Percentiles rank a stretch among this genome's conserved stretches.
Conservation (phyloP, 2,113 vertebrate genomes). For the Leucopsar rothschildi region DNA sequence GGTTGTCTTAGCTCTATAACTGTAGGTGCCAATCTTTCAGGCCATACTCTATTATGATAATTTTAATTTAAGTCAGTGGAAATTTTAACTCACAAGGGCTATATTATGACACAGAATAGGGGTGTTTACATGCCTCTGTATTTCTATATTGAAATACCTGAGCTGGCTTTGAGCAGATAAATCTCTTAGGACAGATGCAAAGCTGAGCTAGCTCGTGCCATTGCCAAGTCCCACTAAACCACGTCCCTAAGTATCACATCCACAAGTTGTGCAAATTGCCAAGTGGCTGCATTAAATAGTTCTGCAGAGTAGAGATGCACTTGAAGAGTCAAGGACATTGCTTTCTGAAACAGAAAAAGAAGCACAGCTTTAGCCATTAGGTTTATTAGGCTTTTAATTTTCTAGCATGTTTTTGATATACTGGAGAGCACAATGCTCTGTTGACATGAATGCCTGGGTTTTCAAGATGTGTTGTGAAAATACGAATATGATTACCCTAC, state of each 20-base stretch:
- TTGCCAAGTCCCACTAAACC: neutral
- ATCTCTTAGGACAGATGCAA: neutral
- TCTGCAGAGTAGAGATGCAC: neutral
- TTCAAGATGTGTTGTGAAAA: neutral
- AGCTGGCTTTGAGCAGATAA: neutral
- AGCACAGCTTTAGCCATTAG: neutral
- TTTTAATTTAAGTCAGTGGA: neutral
- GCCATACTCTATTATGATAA: neutral
- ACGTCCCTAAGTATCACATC: neutral
- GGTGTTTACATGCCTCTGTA: neutral
- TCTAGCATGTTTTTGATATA: neutral
- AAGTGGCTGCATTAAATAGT: neutral
- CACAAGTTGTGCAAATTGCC: neutral
- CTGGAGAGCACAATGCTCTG: neutral
- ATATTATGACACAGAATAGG: neutral
- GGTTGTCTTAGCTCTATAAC: neutral
- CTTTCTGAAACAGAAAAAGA: neutral
- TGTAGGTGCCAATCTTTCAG: neutral
- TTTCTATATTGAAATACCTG: neutral
- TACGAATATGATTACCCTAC: neutral
- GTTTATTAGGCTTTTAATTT: neutral
- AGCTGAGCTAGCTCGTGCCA: neutral
- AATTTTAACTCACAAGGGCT: neutral
- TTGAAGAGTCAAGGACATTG: neutral
- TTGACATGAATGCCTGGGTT: neutral